These are phyloP conservation scores for Mythimna albipuncta DNA, from an alignment of 2,888 invertebrate genomes.

Conservation along the genomic window DNA sequence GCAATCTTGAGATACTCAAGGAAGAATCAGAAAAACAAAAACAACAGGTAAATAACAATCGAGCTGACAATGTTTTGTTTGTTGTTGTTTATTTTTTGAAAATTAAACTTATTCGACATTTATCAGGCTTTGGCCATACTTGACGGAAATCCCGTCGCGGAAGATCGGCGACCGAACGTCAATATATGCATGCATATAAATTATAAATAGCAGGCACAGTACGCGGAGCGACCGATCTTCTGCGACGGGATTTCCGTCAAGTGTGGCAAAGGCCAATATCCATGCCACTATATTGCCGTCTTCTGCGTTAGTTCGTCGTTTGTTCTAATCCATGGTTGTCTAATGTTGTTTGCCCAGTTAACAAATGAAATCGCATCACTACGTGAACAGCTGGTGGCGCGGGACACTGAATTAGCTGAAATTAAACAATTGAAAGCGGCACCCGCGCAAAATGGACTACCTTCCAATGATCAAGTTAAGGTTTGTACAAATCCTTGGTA, in stretches of 20 bases:
- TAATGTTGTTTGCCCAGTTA: constrained; percentile 67
- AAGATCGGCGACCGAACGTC: no score
- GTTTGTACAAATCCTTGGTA: constrained; percentile 57
- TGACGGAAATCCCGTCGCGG: no score
- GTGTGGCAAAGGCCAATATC: no score
- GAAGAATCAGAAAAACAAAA: constrained; percentile 89
- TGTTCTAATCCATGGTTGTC: background rate
- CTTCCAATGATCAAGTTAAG: constrained; percentile 79
- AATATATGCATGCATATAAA: no score
- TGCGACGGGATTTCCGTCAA: no score
- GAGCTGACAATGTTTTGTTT: background rate
- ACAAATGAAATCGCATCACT: constrained; percentile 75
- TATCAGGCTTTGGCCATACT: no score
- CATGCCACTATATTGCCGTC: no score
- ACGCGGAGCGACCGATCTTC: no score
- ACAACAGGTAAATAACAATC: constrained; percentile 73
- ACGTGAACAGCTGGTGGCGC: constrained; percentile 74
- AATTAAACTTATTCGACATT: no score
- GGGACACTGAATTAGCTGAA: constrained; percentile 82
- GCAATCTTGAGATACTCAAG: constrained; percentile 82
- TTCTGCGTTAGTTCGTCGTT: no score
- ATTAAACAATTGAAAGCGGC: constrained; percentile 77
- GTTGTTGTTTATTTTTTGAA: background rate
- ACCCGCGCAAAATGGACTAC: constrained; percentile 85
- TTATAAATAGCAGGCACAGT: no score